Evolutionary conservation across 2,113 vertebrate species (phyloP).

Genomic region (Macroglossus sobrinus): DNA sequence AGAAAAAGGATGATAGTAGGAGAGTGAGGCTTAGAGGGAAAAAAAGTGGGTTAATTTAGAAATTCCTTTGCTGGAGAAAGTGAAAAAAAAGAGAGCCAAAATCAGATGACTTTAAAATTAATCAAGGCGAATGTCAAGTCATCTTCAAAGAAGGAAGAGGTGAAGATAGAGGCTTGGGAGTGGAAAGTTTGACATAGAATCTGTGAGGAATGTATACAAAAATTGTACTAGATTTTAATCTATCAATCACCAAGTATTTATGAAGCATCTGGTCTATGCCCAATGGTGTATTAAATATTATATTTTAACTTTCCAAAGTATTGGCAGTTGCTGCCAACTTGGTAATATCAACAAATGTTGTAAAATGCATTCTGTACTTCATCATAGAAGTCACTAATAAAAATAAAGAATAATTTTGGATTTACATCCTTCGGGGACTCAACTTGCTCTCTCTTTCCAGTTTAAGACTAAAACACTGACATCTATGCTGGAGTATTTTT

Average conservation of each 20-base stretch:
- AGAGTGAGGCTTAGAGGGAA: background rate
- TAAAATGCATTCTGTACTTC: constrained; percentile 17
- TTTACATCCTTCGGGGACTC: background rate
- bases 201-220: background rate
- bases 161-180: background rate
- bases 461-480: background rate
- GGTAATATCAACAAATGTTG: background rate
- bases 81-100: background rate
- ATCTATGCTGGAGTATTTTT: background rate
- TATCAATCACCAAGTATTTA: constrained; percentile 26
- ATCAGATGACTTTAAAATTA: background rate
- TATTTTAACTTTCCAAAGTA: constrained; percentile 38
- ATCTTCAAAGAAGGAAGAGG: background rate
- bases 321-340: constrained; percentile 22
- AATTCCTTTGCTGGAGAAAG: background rate
- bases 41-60: background rate
- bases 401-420: constrained; percentile 5
- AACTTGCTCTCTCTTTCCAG: background rate
- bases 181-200: background rate
- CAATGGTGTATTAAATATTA: background rate
- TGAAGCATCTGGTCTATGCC: background rate
- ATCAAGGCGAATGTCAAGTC: background rate
- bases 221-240: background rate
- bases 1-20: background rate
- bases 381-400: constrained; percentile 26